Evolutionary conservation across 2,113 vertebrate species (phyloP).

Genomic region (Dendropsophus ebraccatus): DNA sequence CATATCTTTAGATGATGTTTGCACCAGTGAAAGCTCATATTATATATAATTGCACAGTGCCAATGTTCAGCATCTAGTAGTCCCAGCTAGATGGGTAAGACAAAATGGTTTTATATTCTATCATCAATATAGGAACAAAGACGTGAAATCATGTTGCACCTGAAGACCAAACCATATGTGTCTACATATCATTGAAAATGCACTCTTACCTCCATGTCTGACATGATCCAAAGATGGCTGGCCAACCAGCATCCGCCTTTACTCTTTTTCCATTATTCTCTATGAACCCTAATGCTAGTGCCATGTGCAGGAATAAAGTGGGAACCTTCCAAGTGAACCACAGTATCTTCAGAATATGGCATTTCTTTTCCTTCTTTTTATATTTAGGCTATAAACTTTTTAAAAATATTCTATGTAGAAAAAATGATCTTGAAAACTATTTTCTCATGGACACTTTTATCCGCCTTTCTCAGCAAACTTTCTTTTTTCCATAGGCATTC

Average conservation of each 20-base stretch:
- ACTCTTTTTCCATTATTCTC: not conserved
- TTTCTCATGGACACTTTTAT: not conserved
- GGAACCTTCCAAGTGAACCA: not conserved
- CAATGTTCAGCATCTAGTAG: not conserved
- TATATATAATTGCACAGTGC: not conserved
- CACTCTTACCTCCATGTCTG: not conserved
- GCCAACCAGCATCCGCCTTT: not conserved
- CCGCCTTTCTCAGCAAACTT: not conserved
- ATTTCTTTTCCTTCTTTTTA: not conserved
- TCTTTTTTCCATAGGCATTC: not conserved
- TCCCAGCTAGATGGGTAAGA: not conserved
- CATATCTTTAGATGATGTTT: not conserved
- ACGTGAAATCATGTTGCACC: not conserved
- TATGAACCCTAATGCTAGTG: not conserved
- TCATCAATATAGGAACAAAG: not conserved
- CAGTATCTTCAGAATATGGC: not conserved
- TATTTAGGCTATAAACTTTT: not conserved
- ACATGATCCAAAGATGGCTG: conserved; percentile 3
- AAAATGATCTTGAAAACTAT: not conserved
- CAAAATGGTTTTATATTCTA: not conserved
- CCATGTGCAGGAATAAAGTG: not conserved
- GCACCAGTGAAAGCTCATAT: not conserved
- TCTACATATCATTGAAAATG: not conserved
- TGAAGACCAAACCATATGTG: not conserved
- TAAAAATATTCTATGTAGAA: not conserved